Evolutionary conservation across 64 coral and sea anemone species (phyloP), one percentile per base, ranked within the genome.

Genomic region (Stylophora pistillata): DNA sequence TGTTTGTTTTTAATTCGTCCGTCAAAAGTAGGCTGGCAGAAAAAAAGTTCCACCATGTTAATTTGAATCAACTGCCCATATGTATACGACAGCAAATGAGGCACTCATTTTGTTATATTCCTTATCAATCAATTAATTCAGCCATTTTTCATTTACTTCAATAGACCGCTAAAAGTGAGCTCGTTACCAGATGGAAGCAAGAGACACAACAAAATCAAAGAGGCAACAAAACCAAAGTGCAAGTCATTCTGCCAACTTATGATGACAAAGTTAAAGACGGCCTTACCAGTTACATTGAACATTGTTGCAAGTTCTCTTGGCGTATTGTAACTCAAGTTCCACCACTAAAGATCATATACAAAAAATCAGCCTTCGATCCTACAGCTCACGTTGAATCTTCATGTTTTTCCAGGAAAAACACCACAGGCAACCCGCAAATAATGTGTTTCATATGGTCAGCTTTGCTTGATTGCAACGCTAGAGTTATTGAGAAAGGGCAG

Each of bases 241-340:
- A 64, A 64, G 17, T 21, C 16, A 64, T 74, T 32, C 27, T 74
- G 13, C 72, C 32, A 74, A 1, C 30, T 15, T 41, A 16, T 41
- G 32, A 74, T 5, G 31, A 27, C 18, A 16, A 1, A 18, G 30
- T 74, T 32, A 74, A 34, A 74, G 31, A 37, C 9, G 26, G 15
- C 20, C 31, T 74, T 15, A 16, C 14, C 15, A 41, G 26, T 14
- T 74, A 74, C 31, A 74, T 74, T 20, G 72, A 74, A 33, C 41
- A 74, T 7, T 74, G 72, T 16, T 64, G 61, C 16, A 16, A 64
- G 72, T 74, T 74, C 30, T 74, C 72, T 18, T 74, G 72, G 72
- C 72, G 72, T 14, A 74, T 74, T 11, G 72, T 74, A 12, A 74
- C 72, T 30, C 72, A 74, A 34, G 72, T 74, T 15, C 72, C 72